phyloP scores from a whole-genome alignment of 2,888 invertebrate species.

The Eristalinus aeneus region DNA sequence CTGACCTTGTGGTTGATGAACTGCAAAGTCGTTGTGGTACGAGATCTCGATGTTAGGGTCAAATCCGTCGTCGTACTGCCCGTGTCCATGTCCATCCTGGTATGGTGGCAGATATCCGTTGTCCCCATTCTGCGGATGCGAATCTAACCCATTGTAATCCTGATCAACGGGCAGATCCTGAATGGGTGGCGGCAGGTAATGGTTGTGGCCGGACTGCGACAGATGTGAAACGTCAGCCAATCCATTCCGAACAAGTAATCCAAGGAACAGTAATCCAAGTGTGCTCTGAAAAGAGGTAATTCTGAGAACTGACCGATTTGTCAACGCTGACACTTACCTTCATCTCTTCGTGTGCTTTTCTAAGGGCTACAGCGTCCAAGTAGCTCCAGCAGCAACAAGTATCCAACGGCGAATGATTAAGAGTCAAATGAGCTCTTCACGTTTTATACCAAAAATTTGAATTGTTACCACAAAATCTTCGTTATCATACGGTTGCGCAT shows the following conservation, averaged over 20 bases:
- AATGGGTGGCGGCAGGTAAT: slow-evolving; percentile 37
- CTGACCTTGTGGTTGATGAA: background rate
- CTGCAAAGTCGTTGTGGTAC: slow-evolving; percentile 17
- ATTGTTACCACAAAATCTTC: slow-evolving; percentile 31
- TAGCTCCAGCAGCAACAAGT: slow-evolving; percentile 47
- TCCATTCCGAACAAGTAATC: slow-evolving; percentile 50
- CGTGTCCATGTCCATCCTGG: slow-evolving; percentile 12
- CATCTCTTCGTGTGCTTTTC: slow-evolving; percentile 77
- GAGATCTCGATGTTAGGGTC: slow-evolving; percentile 46
- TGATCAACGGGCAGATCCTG: slow-evolving; percentile 55
- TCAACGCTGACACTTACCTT: slow-evolving; percentile 74
- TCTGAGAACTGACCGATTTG: background rate
- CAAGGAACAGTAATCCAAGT: slow-evolving; percentile 43
- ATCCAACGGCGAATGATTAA: slow-evolving; percentile 78
- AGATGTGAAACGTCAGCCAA: slow-evolving; percentile 57
- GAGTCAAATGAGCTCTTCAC: slow-evolving; percentile 74
- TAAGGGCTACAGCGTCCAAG: slow-evolving; percentile 73
- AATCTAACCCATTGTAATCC: slow-evolving; percentile 63
- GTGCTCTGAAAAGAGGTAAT: slow-evolving; percentile 28
- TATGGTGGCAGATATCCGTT: slow-evolving; percentile 52
- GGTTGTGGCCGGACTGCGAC: background rate
- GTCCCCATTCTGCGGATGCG: background rate
- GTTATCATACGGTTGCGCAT: slow-evolving; percentile 49
- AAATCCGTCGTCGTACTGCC: background rate
- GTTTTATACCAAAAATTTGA: slow-evolving; percentile 76